Conservation (phyloP, 2,797 vertebrate genomes). For the Hemibagrus guttatus region DNA sequence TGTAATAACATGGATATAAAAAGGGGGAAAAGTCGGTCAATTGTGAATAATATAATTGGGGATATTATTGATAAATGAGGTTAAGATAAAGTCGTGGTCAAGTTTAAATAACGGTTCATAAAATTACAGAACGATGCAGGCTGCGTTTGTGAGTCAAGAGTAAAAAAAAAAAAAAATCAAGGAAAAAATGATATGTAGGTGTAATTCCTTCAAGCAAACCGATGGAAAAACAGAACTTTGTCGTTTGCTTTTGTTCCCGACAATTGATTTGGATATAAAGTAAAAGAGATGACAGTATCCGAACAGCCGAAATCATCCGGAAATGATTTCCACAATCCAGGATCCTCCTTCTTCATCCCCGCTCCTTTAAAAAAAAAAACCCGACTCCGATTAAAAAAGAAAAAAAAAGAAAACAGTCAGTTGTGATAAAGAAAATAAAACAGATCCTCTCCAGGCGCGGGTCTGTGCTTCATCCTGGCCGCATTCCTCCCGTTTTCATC, state of each 20-base stretch:
- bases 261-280: not conserved
- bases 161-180: too few relatives aligned
- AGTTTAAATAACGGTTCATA: not conserved
- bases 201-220: not conserved
- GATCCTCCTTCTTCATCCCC: slow-evolving; percentile 15
- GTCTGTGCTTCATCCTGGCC: slow-evolving; percentile 20
- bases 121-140: not conserved
- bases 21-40: not conserved
- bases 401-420: too few relatives aligned
- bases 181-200: not conserved
- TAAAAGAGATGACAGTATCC: not conserved
- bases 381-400: not conserved
- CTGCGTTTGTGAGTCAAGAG: not conserved
- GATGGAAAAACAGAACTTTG: slow-evolving; percentile 27
- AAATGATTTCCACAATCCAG: slow-evolving; percentile 1
- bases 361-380: not conserved
- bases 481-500: slow-evolving; percentile 29
- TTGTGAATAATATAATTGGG: not conserved
- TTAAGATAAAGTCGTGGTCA: not conserved
- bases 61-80: not conserved
- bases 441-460: not conserved
- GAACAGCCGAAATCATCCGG: slow-evolving; percentile 40
- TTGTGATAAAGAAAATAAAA: not conserved
- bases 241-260: slow-evolving; percentile 26
- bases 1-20: not conserved